phyloP scores from a whole-genome alignment of 2,113 vertebrate species.

The Zosterops pallidus region DNA sequence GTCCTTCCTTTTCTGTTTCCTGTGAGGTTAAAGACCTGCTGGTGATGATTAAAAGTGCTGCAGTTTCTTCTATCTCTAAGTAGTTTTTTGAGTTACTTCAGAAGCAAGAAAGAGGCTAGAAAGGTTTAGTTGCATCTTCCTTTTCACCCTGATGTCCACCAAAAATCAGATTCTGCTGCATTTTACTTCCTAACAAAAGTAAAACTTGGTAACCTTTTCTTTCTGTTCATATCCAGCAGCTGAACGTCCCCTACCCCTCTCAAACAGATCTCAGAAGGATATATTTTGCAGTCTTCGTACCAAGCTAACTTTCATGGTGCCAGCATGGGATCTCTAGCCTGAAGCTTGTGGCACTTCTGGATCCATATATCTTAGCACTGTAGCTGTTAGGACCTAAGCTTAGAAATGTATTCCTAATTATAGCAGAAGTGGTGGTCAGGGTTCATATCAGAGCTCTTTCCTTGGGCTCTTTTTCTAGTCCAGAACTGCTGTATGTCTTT shows the following conservation, averaged over 20 bases:
- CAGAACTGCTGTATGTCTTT: not conserved
- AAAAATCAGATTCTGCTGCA: not conserved
- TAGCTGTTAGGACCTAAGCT: not conserved
- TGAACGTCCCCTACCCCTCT: not conserved
- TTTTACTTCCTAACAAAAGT: slow-evolving; percentile 2
- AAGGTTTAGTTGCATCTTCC: slow-evolving; percentile 24
- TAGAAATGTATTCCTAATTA: not conserved
- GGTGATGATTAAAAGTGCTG: slow-evolving; percentile 60
- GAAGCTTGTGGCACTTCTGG: not conserved
- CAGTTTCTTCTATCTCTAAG: slow-evolving; percentile 26
- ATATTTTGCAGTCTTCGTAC: not conserved
- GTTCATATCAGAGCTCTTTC: not conserved
- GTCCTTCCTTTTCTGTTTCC: slow-evolving; percentile 62
- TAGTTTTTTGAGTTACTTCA: slow-evolving; percentile 22
- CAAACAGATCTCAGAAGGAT: not conserved
- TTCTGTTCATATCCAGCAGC: not conserved
- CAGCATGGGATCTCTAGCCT: not conserved
- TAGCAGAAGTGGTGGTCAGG: not conserved
- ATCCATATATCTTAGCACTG: not conserved
- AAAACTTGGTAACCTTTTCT: not conserved
- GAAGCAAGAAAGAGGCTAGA: not conserved
- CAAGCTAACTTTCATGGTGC: not conserved
- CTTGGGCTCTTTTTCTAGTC: not conserved
- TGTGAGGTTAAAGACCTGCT: slow-evolving; percentile 59
- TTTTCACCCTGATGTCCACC: slow-evolving; percentile 19